These are phyloP conservation scores for Enteromius treurensis DNA, from an alignment of 2,797 vertebrate species.

Conservation along the genomic window DNA sequence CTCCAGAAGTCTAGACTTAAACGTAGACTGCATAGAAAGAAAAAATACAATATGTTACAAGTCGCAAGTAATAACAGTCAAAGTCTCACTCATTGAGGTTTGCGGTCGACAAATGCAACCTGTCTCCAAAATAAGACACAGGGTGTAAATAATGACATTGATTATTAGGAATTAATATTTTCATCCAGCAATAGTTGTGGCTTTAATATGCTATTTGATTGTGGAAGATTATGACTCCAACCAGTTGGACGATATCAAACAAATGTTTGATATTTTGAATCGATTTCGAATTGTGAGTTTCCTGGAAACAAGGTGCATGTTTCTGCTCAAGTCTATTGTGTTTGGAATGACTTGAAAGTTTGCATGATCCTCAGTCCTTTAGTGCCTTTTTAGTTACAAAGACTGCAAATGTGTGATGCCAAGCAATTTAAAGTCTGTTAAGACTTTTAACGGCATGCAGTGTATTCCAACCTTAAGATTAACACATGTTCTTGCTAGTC, in stretches of 20 bases:
- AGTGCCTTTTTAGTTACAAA: background rate
- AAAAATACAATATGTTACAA: background rate
- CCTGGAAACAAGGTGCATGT: background rate
- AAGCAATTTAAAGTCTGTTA: background rate
- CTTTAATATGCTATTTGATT: background rate
- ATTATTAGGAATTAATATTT: background rate
- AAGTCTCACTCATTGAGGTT: background rate
- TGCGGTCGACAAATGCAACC: background rate
- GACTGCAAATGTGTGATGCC: background rate
- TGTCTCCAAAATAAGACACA: background rate
- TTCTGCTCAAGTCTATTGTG: background rate
- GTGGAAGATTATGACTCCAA: background rate
- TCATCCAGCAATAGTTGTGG: background rate
- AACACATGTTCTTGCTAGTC: constrained; percentile 66
- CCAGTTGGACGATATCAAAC: background rate
- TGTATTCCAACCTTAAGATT: constrained; percentile 64
- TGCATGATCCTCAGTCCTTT: background rate
- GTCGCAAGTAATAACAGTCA: background rate
- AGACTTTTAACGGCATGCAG: background rate
- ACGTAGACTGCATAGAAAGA: background rate
- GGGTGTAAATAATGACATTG: background rate
- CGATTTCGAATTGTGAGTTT: background rate
- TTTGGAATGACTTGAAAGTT: background rate
- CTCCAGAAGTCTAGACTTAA: background rate
- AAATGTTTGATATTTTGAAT: background rate